Conservation (phyloP, 2,113 vertebrate genomes). For the Oryzias woworae region DNA sequence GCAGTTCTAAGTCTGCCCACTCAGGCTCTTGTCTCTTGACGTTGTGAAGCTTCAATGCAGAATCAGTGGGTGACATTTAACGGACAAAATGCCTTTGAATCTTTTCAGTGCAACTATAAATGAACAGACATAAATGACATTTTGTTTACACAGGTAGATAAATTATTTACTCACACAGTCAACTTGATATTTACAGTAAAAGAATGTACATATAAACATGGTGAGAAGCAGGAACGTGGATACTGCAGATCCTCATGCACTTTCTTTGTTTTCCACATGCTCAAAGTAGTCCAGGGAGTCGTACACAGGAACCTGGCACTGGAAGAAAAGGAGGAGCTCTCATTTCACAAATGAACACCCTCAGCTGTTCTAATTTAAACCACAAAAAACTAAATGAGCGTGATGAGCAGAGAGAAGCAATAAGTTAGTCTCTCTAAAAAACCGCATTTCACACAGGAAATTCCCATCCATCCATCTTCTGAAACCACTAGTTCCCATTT, state of each 20-base stretch:
- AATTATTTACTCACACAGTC: too few species aligned
- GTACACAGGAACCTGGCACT: constrained; percentile 61
- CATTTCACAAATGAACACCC: too few species aligned
- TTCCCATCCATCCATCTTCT: too few species aligned
- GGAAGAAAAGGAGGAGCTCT: constrained; percentile 13
- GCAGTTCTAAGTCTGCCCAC: constrained; percentile 11
- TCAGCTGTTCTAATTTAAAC: too few species aligned
- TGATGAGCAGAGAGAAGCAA: too few species aligned
- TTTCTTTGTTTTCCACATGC: constrained; percentile 24
- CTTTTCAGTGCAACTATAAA: neutral
- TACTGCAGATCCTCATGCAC: constrained; percentile 3
- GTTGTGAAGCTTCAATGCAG: constrained; percentile 3
- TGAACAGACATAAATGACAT: too few species aligned
- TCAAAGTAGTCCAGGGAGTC: constrained; percentile 65
- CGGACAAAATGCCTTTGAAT: neutral
- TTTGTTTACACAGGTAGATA: too few species aligned
- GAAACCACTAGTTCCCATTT: too few species aligned
- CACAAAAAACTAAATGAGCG: too few species aligned
- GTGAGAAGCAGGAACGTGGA: rapidly evolving
- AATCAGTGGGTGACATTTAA: neutral
- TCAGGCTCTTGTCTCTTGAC: rapidly evolving
- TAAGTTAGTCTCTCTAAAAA: too few species aligned
- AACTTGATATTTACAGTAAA: neutral
- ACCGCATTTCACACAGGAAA: too few species aligned
- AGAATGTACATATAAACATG: neutral